Percentiles rank a stretch among this genome's conserved stretches.
These are phyloP conservation scores for Mamestra brassicae DNA, from an alignment of 2,888 invertebrate species.

Conservation along the genomic window DNA sequence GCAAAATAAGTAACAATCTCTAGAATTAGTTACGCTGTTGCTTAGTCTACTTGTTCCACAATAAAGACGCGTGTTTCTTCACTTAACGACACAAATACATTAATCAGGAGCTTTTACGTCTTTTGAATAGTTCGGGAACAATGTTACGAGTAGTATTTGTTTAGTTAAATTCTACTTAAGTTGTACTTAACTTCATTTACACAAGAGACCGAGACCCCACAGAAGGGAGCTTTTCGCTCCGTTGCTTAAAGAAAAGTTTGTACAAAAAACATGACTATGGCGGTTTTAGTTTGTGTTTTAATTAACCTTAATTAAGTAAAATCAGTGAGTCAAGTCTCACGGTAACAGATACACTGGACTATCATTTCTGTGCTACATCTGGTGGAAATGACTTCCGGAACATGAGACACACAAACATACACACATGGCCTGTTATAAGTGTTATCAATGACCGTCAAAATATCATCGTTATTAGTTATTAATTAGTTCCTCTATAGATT, in stretches of 20 bases:
- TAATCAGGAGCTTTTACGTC: constrained; percentile 77
- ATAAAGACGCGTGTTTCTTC: constrained; percentile 86
- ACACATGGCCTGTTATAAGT: constrained; percentile 50
- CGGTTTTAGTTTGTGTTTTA: constrained; percentile 73
- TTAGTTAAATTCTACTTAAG: constrained; percentile 55
- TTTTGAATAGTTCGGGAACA: constrained; percentile 50
- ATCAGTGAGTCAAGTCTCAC: constrained; percentile 77
- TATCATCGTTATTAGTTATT: constrained; percentile 50
- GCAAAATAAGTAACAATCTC: constrained; percentile 91
- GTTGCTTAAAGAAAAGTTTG: constrained; percentile 47
- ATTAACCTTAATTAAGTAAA: constrained; percentile 86
- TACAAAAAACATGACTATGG: constrained; percentile 73
- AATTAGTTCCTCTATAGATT: constrained; percentile 54
- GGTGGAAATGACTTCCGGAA: constrained; percentile 61
- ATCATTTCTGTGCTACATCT: constrained; percentile 70
- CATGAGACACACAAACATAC: constrained; percentile 46
- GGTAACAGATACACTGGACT: constrained; percentile 77
- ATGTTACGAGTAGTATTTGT: constrained; percentile 51
- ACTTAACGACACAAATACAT: constrained; percentile 84
- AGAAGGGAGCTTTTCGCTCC: constrained; percentile 48
- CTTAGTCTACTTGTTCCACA: constrained; percentile 86
- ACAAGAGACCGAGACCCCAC: constrained; percentile 47
- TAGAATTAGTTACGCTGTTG: constrained; percentile 89
- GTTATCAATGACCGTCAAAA: constrained; percentile 63
- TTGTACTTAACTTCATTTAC: constrained; percentile 55